phyloP scores from a whole-genome alignment of 2,797 vertebrate genomes.

The Chrosomus eos region DNA sequence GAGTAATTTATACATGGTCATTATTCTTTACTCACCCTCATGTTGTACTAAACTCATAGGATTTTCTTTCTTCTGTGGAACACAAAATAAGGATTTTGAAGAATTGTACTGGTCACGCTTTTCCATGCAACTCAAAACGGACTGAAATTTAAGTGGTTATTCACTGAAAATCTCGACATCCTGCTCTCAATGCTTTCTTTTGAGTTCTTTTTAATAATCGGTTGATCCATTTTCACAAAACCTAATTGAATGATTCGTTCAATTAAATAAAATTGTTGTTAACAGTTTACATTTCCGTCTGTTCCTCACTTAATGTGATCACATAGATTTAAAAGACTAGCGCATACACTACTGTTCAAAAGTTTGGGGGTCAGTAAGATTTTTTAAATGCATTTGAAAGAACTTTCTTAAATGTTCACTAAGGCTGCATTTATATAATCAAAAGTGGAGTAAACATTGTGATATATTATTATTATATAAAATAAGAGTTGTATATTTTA shows the following conservation, averaged over 20 bases:
- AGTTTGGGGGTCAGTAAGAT: background rate
- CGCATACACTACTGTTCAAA: background rate
- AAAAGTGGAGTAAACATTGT: background rate
- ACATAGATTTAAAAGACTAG: background rate
- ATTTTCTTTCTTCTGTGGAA: conserved; percentile 22
- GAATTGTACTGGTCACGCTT: background rate
- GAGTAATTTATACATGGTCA: background rate
- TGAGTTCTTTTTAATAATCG: background rate
- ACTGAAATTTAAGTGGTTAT: background rate
- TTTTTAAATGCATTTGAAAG: background rate
- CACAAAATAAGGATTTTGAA: conserved; percentile 34
- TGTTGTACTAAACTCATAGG: background rate
- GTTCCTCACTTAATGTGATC: background rate
- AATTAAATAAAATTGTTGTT: background rate
- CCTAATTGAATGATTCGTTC: background rate
- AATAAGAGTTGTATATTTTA: background rate
- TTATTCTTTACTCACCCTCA: conserved; percentile 8
- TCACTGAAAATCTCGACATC: background rate
- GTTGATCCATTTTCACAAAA: background rate
- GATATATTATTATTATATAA: background rate
- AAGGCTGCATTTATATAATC: background rate
- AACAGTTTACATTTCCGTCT: no score
- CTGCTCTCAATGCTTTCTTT: background rate
- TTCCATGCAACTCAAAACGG: conserved; percentile 14
- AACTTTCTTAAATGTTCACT: background rate